Percentiles rank a stretch among this genome's conserved stretches.
phyloP scores from a whole-genome alignment of 2,113 vertebrate genomes.

The Chloropsis hardwickii region DNA sequence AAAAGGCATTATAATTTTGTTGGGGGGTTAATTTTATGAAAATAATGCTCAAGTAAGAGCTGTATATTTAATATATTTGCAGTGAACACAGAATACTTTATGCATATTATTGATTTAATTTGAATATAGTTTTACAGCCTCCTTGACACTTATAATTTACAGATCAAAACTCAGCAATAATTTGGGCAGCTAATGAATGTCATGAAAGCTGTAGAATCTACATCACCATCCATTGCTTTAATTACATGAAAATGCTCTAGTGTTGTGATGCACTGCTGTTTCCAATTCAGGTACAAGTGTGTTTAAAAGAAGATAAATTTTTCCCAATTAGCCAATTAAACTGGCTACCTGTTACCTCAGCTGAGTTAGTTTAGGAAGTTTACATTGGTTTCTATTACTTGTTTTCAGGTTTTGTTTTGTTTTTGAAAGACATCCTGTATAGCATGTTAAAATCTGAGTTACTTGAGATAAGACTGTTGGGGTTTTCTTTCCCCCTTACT shows the following conservation, averaged over 20 bases:
- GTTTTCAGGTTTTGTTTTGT: conserved; percentile 77
- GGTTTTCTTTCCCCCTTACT: conserved; percentile 24
- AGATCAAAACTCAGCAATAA: conserved; percentile 99
- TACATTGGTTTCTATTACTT: conserved; percentile 84
- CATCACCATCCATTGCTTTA: conserved; percentile 81
- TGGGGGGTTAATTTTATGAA: conserved; percentile 98
- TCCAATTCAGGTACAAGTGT: conserved; percentile 85
- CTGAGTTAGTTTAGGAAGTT: conserved; percentile 87
- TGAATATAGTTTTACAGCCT: conserved; percentile 98
- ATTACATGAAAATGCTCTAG: conserved; percentile 81
- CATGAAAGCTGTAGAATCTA: conserved; percentile 98
- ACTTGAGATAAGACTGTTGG: conserved; percentile 51
- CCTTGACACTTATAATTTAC: conserved; percentile 94
- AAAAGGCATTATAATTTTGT: conserved; percentile 98
- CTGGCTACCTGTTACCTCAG: conserved; percentile 92
- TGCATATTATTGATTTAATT: conserved; percentile 93
- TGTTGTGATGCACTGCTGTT: conserved; percentile 83
- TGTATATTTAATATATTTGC: conserved; percentile 99
- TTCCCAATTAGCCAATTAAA: conserved; percentile 82
- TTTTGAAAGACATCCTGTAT: conserved; percentile 78
- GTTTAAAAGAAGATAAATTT: conserved; percentile 78
- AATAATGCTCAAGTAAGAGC: conserved; percentile 89
- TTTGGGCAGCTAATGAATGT: conserved; percentile 99
- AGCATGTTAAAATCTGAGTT: conserved; percentile 72
- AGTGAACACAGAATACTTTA: conserved; percentile 91